Evolutionary conservation across 30 jellyfish, hydroid and myxozoan species (phyloP), one percentile per base, ranked within the genome.

Genomic region (Hydractinia echinata): DNA sequence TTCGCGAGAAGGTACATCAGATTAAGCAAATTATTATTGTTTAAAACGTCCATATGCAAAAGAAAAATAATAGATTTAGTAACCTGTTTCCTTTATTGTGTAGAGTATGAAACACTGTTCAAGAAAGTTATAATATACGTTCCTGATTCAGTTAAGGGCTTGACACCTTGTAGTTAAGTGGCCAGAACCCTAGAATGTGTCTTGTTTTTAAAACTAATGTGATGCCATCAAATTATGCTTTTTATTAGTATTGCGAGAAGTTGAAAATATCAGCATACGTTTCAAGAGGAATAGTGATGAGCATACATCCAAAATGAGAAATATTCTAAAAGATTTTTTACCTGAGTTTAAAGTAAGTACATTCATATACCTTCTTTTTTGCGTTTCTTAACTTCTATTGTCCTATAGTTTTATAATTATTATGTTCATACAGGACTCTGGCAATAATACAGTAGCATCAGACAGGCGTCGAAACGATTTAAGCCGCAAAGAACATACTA

Each of bases 261-360:
- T 92, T 49, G 98, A 92, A 70, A 92, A 83, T 62, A 76, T 79
- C 81, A 90, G 91, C 76, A 92, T 92, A 30, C 60, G 98, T 50
- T 92, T 92, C 70, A 83, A 76, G 73, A 80, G 91, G 61, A 94
- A 84, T 54, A 54, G 88, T 60, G 79, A 76, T 54, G 96, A 92
- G 10, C 84, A 92, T 67, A 74, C 56, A 66, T 84, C 80, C 16
- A 86, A 83, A 76, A 81, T 92, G 96, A 81, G 69, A 49, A 83
- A 78, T 6, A 50, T 66, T 50, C 73, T 92, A 70, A 82, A 64
- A 70, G 95, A 73, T 4, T 92, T 92, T 54, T 60, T 87, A 55
- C 96, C 96, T 39, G 84, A 89, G 53, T 95, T 51, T 64, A 30
- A 30, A 30, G 44, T 30, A 30, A 30, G 44, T 30, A 30, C 44